phyloP scores from a whole-genome alignment of 2,113 vertebrate species.

The Burhinus oedicnemus region DNA sequence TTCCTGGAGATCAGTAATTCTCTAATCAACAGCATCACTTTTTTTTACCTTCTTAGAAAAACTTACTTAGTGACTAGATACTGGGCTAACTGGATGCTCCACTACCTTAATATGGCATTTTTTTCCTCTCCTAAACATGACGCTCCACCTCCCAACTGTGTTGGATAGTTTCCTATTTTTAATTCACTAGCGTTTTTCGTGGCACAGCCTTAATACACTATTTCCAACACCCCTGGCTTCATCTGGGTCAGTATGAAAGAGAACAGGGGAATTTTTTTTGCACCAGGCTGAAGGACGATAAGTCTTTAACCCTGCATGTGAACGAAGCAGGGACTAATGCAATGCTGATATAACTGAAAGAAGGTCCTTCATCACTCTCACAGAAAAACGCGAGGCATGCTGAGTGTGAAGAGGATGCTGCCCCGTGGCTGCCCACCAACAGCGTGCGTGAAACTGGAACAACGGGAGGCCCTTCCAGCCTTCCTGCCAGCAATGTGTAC shows the following conservation, averaged over 20 bases:
- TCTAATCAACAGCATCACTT: background rate
- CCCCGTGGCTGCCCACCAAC: background rate
- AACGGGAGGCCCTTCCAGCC: background rate
- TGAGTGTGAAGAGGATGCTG: background rate
- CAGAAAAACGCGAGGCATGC: background rate
- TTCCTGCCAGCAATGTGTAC: background rate
- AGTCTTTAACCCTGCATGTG: background rate
- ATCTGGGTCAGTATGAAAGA: background rate
- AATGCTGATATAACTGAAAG: background rate
- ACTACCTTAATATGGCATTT: background rate
- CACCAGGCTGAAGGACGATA: rapidly evolving
- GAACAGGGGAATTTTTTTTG: background rate
- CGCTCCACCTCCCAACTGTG: background rate
- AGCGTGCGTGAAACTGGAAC: rapidly evolving
- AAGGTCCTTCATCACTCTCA: background rate
- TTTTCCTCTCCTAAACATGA: background rate
- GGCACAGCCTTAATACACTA: background rate
- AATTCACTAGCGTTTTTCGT: background rate
- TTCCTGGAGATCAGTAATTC: background rate
- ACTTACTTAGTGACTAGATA: background rate
- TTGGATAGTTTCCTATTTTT: background rate
- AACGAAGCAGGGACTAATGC: background rate
- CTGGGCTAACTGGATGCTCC: background rate
- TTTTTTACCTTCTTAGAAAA: background rate
- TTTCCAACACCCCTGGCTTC: background rate